These are phyloP conservation scores for Cremastobaeus sp. DNA, from an alignment of 2,888 invertebrate genomes.

Conservation along the genomic window DNA sequence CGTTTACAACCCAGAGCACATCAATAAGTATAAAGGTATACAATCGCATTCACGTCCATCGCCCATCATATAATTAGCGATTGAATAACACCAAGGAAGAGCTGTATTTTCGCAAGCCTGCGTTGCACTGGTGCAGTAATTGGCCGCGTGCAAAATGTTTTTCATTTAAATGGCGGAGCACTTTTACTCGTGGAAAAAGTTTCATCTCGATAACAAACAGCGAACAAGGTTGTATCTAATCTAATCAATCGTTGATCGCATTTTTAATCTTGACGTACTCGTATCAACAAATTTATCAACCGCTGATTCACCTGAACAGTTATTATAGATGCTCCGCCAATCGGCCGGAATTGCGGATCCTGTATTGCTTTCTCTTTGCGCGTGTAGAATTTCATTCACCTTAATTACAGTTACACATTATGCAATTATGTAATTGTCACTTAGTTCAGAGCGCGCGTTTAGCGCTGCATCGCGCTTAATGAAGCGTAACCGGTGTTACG, in stretches of 20 bases:
- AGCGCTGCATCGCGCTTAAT: slow-evolving; percentile 11
- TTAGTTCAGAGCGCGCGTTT: slow-evolving; percentile 28
- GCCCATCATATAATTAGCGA: not conserved
- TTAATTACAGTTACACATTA: slow-evolving; percentile 36
- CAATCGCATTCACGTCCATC: too few relatives aligned
- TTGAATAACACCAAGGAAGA: slow-evolving; percentile 32
- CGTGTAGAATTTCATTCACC: slow-evolving; percentile 5
- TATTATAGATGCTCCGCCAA: too few relatives aligned
- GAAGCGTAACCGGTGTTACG: slow-evolving; percentile 23
- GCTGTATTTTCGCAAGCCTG: slow-evolving; percentile 14
- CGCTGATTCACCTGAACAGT: too few relatives aligned
- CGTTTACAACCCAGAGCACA: slow-evolving; percentile 91
- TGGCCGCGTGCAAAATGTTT: slow-evolving; percentile 20
- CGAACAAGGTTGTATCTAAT: slow-evolving; percentile 40
- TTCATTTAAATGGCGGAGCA: slow-evolving; percentile 27
- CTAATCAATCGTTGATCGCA: slow-evolving; percentile 33
- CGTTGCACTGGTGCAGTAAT: slow-evolving; percentile 15
- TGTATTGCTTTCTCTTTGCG: slow-evolving; percentile 14
- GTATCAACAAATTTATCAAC: too few relatives aligned
- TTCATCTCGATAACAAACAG: slow-evolving; percentile 47
- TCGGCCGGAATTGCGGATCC: too few relatives aligned
- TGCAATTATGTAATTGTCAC: slow-evolving; percentile 43
- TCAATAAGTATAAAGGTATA: slow-evolving; percentile 92
- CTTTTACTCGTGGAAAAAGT: slow-evolving; percentile 45
- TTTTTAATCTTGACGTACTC: slow-evolving; percentile 27